A percentile compares a stretch with the other conserved stretches of the same genome.
Conservation (phyloP, 2,113 vertebrate species). For the Ancistrus triradiatus region DNA sequence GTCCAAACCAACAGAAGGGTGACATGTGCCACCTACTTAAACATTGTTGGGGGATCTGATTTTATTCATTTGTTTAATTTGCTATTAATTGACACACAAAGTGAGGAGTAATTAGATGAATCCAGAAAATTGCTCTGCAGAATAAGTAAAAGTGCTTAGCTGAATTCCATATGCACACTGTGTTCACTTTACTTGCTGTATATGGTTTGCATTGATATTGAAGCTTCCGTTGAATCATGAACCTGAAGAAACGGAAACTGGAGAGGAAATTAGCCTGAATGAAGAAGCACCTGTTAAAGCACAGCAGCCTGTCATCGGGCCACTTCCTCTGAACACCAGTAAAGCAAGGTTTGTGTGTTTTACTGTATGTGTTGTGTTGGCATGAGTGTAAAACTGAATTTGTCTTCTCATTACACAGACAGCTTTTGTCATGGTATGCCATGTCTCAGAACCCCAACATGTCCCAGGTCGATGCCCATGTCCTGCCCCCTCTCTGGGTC, state of each 20-base stretch:
- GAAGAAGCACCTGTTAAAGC: constrained; percentile 32
- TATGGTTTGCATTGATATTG: too few relatives aligned
- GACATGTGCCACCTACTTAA: too few relatives aligned
- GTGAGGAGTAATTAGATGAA: too few relatives aligned
- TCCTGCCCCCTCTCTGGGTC: constrained; percentile 82
- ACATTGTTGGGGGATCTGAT: too few relatives aligned
- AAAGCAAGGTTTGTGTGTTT: constrained; percentile 77
- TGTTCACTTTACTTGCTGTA: too few relatives aligned
- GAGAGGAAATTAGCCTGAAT: constrained; percentile 44
- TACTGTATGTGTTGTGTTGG: too few relatives aligned
- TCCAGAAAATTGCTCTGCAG: too few relatives aligned
- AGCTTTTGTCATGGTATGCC: constrained; percentile 83
- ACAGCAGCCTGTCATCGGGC: constrained; percentile 47
- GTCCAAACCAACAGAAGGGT: too few relatives aligned
- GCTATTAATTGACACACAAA: too few relatives aligned
- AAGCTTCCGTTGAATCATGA: constrained; percentile 45
- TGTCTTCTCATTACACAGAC: constrained; percentile 60
- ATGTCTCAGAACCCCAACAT: constrained; percentile 81
- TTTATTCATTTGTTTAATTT: too few relatives aligned
- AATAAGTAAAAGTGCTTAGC: too few relatives aligned
- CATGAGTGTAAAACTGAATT: not conserved
- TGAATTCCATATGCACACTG: not conserved
- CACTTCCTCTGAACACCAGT: constrained; percentile 71
- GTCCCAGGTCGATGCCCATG: constrained; percentile 47
- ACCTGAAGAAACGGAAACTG: constrained; percentile 26